phyloP scores from a whole-genome alignment of 2,113 vertebrate genomes.

The Rutilus rutilus region DNA sequence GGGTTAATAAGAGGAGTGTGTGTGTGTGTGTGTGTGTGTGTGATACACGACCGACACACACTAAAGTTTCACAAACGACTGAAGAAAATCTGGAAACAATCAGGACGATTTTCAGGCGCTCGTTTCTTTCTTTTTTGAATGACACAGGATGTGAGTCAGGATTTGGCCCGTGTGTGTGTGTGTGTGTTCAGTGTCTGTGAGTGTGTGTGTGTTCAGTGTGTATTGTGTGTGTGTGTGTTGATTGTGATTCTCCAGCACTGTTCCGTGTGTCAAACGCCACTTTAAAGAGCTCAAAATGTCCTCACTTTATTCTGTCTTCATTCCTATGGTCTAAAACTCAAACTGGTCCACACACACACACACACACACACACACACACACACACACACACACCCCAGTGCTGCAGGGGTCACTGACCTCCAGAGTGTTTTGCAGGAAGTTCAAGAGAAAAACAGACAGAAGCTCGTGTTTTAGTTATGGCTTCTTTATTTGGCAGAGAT shows the following conservation, averaged over 20 bases:
- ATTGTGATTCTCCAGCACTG: background rate
- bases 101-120: background rate
- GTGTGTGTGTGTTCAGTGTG: no score
- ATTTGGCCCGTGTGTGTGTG: background rate
- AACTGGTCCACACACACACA: background rate
- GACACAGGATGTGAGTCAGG: constrained; percentile 47
- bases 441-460: constrained; percentile 68
- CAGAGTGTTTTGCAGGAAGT: constrained; percentile 38
- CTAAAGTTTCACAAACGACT: background rate
- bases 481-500: constrained; percentile 77
- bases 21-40: background rate
- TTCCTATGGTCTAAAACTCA: no score
- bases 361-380: background rate
- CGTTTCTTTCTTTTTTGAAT: background rate
- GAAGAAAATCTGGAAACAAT: constrained; percentile 51
- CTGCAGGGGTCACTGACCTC: constrained; percentile 50
- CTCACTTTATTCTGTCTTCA: no score
- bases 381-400: constrained; percentile 45
- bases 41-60: background rate
- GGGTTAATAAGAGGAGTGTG: background rate
- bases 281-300: background rate
- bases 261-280: background rate
- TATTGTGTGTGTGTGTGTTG: background rate
- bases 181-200: no score
- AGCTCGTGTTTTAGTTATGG: constrained; percentile 52